Percentiles rank a stretch among this genome's conserved stretches.
Evolutionary conservation across 2,113 vertebrate species (phyloP).

Genomic region (Bufo bufo): DNA sequence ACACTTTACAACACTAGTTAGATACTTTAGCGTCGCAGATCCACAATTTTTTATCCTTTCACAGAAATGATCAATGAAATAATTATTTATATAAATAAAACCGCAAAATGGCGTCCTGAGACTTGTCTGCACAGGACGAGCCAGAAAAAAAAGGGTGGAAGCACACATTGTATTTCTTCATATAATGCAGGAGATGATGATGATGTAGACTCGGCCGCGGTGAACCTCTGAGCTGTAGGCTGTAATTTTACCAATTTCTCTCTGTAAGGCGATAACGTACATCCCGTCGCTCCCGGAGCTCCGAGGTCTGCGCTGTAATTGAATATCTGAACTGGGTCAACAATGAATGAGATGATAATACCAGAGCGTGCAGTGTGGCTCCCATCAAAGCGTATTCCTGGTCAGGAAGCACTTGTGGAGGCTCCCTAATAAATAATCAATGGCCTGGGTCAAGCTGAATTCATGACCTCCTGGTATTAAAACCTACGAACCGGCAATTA

Average conservation of each 20-base stretch:
- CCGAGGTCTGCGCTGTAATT: conserved; percentile 11
- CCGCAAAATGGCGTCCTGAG: not conserved
- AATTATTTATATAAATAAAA: not conserved
- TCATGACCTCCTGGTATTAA: not conserved
- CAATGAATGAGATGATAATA: conserved; percentile 16
- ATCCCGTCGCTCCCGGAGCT: not conserved
- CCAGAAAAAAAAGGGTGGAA: not conserved
- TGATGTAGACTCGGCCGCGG: not conserved
- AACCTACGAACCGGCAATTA: not conserved
- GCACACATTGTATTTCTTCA: not conserved
- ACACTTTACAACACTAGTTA: not conserved
- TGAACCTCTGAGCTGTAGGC: not conserved
- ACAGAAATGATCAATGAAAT: not conserved
- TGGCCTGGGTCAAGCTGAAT: conserved; percentile 6
- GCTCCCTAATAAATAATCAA: conserved; percentile 38
- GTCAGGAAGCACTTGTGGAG: conserved; percentile 28
- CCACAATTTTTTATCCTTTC: not conserved
- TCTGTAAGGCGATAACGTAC: not conserved
- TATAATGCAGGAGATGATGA: not conserved
- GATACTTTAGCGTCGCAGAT: not conserved
- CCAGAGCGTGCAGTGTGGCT: not conserved
- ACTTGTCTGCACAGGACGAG: not conserved
- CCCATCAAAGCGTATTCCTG: not conserved
- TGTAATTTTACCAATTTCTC: conserved; percentile 25
- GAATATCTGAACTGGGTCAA: conserved; percentile 33